Conservation (phyloP, 2,797 vertebrate genomes). For the Alcedo quadribrachys region DNA sequence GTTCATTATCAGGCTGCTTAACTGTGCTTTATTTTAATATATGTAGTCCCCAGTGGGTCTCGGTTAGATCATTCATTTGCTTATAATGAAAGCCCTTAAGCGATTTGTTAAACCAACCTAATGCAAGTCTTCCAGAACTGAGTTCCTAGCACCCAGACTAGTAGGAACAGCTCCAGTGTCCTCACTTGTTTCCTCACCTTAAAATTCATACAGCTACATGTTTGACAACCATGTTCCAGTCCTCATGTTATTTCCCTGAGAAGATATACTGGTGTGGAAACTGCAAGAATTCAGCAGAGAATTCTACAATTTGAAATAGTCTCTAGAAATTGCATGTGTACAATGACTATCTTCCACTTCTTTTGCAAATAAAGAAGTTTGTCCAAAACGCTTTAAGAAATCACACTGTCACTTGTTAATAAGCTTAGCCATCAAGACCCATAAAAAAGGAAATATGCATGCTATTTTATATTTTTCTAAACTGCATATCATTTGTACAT, state of each 20-base stretch:
- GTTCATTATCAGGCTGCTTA: neutral
- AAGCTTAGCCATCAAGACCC: neutral
- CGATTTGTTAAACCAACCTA: neutral
- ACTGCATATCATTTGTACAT: neutral
- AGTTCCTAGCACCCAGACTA: neutral
- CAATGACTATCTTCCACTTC: neutral
- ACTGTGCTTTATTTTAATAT: conserved; percentile 12
- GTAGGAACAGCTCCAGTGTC: neutral
- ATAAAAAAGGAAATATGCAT: neutral
- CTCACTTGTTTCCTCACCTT: neutral
- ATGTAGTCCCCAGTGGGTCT: neutral
- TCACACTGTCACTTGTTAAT: neutral
- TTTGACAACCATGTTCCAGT: neutral
- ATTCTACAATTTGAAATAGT: neutral
- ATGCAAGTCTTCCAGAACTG: neutral
- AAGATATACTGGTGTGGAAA: neutral
- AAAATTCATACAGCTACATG: neutral
- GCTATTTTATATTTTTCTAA: neutral
- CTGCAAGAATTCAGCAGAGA: neutral
- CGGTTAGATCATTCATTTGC: neutral
- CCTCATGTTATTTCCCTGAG: neutral
- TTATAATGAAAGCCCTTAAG: neutral
- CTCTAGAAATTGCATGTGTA: neutral
- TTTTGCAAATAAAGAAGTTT: neutral
- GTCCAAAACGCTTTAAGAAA: neutral